Base-by-base conservation (phyloP, 2,113 vertebrate species). In the Caranx ignobilis region DNA sequence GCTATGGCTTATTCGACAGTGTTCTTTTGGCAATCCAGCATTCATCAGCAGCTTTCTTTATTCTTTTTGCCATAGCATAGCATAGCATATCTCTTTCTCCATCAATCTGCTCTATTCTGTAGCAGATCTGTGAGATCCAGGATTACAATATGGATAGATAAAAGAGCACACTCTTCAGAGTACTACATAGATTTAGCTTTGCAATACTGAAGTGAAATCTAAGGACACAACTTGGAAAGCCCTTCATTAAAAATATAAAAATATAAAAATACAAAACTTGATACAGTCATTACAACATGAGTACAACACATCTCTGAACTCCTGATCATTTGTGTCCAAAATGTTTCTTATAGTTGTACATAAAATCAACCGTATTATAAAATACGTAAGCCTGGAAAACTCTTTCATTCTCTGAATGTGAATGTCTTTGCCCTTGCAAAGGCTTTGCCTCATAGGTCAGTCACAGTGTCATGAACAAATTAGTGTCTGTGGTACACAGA, bases 201-300 rank as follows among this genome's bases (percentile, higher is more conserved):
- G 37, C 37, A 37, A 37, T 37, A 37, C 37, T 37, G 37, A 60
- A 15, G 11, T n/a, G 6, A 48, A 59, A 57, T 43, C 1, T 18
- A 56, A 11, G 3, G 9, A 73, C 50, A 26, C 0, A 2, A 26
- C 60, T 60, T 43, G 26, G 5, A 12, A 62, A 70, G 0, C 5
- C 13, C 1, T 56, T 35, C 19, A 48, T 21, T 55, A 31, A 64
- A 64, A 34, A 4, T 55, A 31, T 47, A 74, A 54, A 64, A 34
- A 5, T 55, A 31, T 47, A 74, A 54, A 79, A 61, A 74, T 66
- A 61, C 10, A 35, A 13, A 68, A 45, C n/a, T 15, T 19, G 55
- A 61, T 6, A n/a, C 13, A 54, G 19, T 15, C 12, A 5, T 41
- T 21, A 11, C 32, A 52, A 48, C n/a, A 37, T 18, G 4, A 37